A percentile compares a stretch with the other conserved stretches of the same genome.
Evolutionary conservation across 2,888 invertebrate genomes (phyloP).

Genomic region (Ametastegia equiseti): DNA sequence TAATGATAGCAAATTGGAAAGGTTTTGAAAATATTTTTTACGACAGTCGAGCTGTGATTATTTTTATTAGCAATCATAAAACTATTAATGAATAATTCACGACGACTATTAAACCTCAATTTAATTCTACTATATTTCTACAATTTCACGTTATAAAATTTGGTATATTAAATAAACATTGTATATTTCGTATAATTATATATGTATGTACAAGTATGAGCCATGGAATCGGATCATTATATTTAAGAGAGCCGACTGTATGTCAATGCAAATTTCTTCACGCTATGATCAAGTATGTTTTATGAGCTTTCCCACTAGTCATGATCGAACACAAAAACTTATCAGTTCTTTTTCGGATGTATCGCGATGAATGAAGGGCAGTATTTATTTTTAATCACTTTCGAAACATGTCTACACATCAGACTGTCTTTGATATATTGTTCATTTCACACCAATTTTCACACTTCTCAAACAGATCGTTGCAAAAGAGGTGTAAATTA

Average conservation of each 20-base stretch:
- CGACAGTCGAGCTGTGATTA: constrained; percentile 37
- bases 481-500: neutral
- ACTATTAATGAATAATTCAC: constrained; percentile 40
- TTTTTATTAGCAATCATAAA: constrained; percentile 45
- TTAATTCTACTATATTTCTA: constrained; percentile 50
- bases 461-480: neutral
- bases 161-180: constrained; percentile 68
- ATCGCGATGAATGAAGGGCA: neutral
- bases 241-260: neutral
- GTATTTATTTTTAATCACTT: constrained; percentile 8
- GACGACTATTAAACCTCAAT: constrained; percentile 38
- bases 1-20: constrained; percentile 6
- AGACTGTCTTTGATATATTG: neutral
- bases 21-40: neutral
- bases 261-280: neutral
- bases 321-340: neutral
- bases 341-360: neutral
- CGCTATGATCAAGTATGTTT: constrained; percentile 12
- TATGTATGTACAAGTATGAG: constrained; percentile 57
- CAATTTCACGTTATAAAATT: constrained; percentile 62
- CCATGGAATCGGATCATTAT: constrained; percentile 9
- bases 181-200: constrained; percentile 64
- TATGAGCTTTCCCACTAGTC: neutral
- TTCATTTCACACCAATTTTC: constrained; percentile 14
- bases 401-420: neutral